Evolutionary conservation across 2,113 vertebrate species (phyloP), one percentile per base, ranked within the genome.

Genomic region (Anseranas semipalmata): DNA sequence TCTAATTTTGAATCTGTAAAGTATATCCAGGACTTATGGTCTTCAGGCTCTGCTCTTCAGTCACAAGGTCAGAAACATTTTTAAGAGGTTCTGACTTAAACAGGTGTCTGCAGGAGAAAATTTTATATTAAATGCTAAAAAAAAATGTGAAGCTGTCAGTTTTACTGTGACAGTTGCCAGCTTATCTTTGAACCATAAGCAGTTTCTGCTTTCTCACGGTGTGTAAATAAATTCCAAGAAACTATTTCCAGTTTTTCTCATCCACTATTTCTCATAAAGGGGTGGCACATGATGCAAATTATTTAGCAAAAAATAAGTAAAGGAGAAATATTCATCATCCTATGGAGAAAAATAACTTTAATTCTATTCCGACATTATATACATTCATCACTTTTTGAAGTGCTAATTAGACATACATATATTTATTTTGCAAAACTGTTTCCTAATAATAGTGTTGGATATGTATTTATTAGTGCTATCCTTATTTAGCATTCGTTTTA

Each of bases 381-480:
- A 27, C 6, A 60, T 58, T 12, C 13, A 58, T 63, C 35, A 90
- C 3, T 86, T 92, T 95, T 76, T 90, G 46, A 93, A 74, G 39
- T 76, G 55, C 2, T 87, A 75, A 87, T 85, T 90, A 70, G 28
- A 81, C 22, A 82, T 43, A 70, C 1, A 1, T 53, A 75, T 37
- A 18, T 75, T 63, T 89, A 73, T 92, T 94, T 93, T 85, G 7
- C 35, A 88, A 90, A 97, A 62, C 7, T 66, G 17, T 81, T 97
- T 94, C 65, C 58, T 96, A 94, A 89, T 85, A 93, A 74, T 74
- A 93, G 6, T 52, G 89, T 55, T 95, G 35, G 35, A 74, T 89
- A 65, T 67, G 25, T 96, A 90, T 95, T 92, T 96, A 84, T 82
- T 92, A 89, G 58, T 65, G 33, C n/a, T 90, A 96, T 74, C n/a